Base-by-base conservation (phyloP, 92 coral and sea anemone species). In the Actinostola sp. region DNA sequence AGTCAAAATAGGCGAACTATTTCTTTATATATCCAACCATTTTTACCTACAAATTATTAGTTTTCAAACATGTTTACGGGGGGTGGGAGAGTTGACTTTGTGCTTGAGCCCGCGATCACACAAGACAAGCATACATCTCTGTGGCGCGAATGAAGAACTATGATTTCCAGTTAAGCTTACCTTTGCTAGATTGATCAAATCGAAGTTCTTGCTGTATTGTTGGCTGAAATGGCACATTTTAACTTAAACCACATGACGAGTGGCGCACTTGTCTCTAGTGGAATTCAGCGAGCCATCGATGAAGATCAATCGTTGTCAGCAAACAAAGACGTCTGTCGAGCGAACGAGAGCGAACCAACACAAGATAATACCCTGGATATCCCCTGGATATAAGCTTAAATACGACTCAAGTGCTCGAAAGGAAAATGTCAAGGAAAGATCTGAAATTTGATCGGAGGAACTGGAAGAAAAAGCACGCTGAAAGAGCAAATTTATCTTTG, bases 211-310 rank as follows among this genome's bases (percentile, higher is more conserved):
- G 67, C 28, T 61, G 45, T 17, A 61, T 38, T 61, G 26, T 0
- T 61, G 67, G 67, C 46, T 61, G 48, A 61, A 61, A 61, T 61
- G 67, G 67, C 67, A 0, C 67, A 61, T 61, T 61, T 61, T 34
- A 61, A 29, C 48, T 46, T 14, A 61, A 61, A 61, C 67, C 67
- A 1, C 67, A 61, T 61, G 67, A 34, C 28, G 48, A 61, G 67
- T 61, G 67, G 67, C 67, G 34, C 67, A 61, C 67, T 61, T 61
- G 48, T 61, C 67, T 61, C 48, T 23, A n/a, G 67, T 1, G 67
- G 67, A 19, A 38, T 61, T 1, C 67, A 61, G 48, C 67, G 16
- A 59, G 65, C 0, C 14, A 59, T 0, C 0, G 65, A 59, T 38
- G 1, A 33, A 4, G 39, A 59, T 28, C 43, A 25, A 1, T 30